Evolutionary conservation across 2,113 vertebrate genomes (phyloP).

Genomic region (Oostethus manadensis): DNA sequence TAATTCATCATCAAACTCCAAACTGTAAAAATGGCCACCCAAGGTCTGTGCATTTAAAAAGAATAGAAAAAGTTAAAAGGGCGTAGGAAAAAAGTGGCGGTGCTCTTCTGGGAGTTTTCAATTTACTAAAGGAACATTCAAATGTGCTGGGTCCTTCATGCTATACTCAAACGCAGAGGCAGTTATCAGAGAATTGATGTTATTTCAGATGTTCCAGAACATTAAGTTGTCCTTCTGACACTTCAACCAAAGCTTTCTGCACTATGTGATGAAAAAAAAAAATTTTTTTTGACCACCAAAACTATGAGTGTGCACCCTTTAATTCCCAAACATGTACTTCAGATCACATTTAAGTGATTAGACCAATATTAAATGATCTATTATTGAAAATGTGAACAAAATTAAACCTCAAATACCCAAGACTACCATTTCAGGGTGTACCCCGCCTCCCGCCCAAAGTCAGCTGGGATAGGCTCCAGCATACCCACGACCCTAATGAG

Average conservation of each 20-base stretch:
- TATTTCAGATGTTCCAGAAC: constrained; percentile 27
- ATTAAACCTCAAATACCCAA: no score
- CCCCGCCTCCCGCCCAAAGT: no score
- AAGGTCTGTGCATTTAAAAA: no score
- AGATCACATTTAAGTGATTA: no score
- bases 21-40: no score
- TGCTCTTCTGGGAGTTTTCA: constrained; percentile 15
- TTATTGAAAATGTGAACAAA: no score
- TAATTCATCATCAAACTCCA: no score
- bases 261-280: not conserved
- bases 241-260: not conserved
- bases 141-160: constrained; percentile 19
- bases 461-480: no score
- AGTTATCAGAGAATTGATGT: constrained; percentile 17
- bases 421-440: no score
- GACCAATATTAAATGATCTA: no score
- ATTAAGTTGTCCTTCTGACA: constrained; percentile 11
- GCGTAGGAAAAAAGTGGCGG: not conserved
- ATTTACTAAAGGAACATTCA: constrained; percentile 1
- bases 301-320: not conserved
- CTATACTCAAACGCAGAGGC: constrained; percentile 7
- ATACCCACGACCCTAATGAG: no score
- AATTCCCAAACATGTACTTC: not conserved
- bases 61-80: not conserved
- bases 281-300: not conserved